Evolutionary conservation across 2,888 invertebrate species (phyloP), one percentile per base, ranked within the genome.

Genomic region (Zaprionus lineosus): DNA sequence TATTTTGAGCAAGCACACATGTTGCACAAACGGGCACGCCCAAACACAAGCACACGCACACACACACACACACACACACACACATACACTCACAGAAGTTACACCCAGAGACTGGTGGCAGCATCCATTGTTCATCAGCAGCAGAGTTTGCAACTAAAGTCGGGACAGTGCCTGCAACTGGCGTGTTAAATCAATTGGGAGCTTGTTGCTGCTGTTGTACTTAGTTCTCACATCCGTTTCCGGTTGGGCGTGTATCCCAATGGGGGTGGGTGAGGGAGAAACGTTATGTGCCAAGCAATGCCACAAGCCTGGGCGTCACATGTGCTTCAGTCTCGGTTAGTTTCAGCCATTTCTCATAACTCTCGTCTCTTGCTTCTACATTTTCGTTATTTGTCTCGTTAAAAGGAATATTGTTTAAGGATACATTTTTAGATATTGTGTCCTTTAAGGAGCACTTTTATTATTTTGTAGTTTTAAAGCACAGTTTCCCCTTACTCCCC

Each of bases 111-210:
- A n/a, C n/a, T n/a, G n/a, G n/a, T 46, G 64, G 37, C 24, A 62
- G 48, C 34, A 60, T 57, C 59, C 60, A 81, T 73, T 76, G 76
- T 73, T 69, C 69, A 61, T 34, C 43, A 37, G 36, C 47, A 43
- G 48, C 8, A 21, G 9, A 1, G 26, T 12, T 39, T 29, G 43
- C 19, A 43, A 39, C 31, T 47, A 37, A 43, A 47, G 64, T 41
- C 28, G 55, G 34, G 48, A 26, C 28, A 19, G 48, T 34, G 15
- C n/a, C 51, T 41, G 52, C 68, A 53, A 53, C 62, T 65, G 53
- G 59, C 59, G 86, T 75, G 86, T 81, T 85, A 85, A 82, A 79
- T 82, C 81, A 85, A 82, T 82, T 85, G 81, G 86, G 86, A 81
- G 66, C 84, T 85, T 73, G 68, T 74, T 79, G 72, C 79, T 82